Evolutionary conservation across 30 jellyfish, hydroid and myxozoan species (phyloP).

Genomic region (Phacellophora camtschatica): DNA sequence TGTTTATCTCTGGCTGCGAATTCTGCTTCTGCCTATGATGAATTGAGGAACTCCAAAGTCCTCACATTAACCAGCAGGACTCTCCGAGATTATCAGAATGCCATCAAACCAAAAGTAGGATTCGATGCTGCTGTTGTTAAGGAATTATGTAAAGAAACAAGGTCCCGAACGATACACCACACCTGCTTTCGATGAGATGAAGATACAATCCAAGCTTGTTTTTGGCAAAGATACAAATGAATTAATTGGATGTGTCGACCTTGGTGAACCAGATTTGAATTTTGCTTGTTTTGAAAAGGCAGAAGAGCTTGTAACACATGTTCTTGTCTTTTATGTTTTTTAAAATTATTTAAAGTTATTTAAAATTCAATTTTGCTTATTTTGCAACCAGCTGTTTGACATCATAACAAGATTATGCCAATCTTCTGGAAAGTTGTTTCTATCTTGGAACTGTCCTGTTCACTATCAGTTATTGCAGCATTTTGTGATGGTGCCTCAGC

Average conservation of each 20-base stretch:
- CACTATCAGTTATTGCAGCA: slow-evolving; percentile 18
- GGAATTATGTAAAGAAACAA: slow-evolving; percentile 8
- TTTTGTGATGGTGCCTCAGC: slow-evolving; percentile 51
- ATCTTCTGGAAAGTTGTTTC: slow-evolving; percentile 38
- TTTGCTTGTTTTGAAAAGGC: slow-evolving; percentile 15
- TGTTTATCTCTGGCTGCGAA: slow-evolving; percentile 31
- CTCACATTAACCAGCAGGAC: slow-evolving; percentile 50
- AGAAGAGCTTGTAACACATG: slow-evolving; percentile 51
- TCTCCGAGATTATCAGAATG: slow-evolving; percentile 56
- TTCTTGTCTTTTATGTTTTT: slow-evolving; percentile 40
- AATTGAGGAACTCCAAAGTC: slow-evolving; percentile 27
- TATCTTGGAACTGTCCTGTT: background rate
- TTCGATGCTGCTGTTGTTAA: slow-evolving; percentile 23
- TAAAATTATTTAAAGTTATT: slow-evolving; percentile 31
- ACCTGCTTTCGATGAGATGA: slow-evolving; percentile 52
- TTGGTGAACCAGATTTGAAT: slow-evolving; percentile 48
- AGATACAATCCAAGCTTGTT: slow-evolving; percentile 38
- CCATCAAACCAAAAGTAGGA: slow-evolving; percentile 23
- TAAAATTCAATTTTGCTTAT: slow-evolving; percentile 24
- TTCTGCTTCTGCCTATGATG: slow-evolving; percentile 69
- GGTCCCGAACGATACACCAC: slow-evolving; percentile 31
- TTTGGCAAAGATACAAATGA: slow-evolving; percentile 31
- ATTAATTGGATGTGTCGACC: slow-evolving; percentile 39
- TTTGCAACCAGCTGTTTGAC: slow-evolving; percentile 55
- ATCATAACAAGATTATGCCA: slow-evolving; percentile 7